phyloP scores from a whole-genome alignment of 2,888 invertebrate genomes.

The Hyalella azteca region DNA sequence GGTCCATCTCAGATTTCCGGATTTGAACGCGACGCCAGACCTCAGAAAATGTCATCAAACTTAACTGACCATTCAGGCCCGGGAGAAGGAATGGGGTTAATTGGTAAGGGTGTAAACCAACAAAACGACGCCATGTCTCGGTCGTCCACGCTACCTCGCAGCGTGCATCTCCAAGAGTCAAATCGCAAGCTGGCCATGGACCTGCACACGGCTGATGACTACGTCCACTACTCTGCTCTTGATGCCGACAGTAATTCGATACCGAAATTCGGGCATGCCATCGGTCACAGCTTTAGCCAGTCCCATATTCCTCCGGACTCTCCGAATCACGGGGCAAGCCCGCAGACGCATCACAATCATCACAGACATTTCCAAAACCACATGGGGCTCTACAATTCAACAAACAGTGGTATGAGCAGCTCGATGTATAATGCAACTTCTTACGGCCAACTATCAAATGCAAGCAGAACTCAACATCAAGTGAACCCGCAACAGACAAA shows the following conservation, averaged over 20 bases:
- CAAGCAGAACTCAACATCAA: neutral
- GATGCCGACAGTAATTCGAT: constrained; percentile 51
- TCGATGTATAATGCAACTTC: neutral
- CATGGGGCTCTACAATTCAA: constrained; percentile 48
- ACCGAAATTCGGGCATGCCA: constrained; percentile 46
- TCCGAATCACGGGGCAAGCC: neutral
- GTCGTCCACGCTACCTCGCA: constrained; percentile 77
- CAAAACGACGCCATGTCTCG: constrained; percentile 61
- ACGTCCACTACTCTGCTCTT: constrained; percentile 61
- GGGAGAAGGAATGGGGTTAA: constrained; percentile 58
- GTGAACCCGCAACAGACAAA: neutral
- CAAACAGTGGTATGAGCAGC: neutral
- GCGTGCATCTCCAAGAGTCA: constrained; percentile 67
- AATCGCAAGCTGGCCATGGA: constrained; percentile 59
- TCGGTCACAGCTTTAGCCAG: constrained; percentile 56
- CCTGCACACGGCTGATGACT: constrained; percentile 61
- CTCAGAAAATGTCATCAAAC: constrained; percentile 18
- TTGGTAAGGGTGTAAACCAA: constrained; percentile 63
- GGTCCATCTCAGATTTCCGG: neutral
- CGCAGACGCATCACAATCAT: constrained; percentile 43
- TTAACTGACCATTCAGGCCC: constrained; percentile 3
- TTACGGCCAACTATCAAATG: neutral
- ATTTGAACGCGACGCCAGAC: neutral
- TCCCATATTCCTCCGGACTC: constrained; percentile 47
- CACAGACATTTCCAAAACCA: constrained; percentile 56